phyloP scores from a whole-genome alignment of 2,888 invertebrate species.

The Caenorhabditis wallacei region DNA sequence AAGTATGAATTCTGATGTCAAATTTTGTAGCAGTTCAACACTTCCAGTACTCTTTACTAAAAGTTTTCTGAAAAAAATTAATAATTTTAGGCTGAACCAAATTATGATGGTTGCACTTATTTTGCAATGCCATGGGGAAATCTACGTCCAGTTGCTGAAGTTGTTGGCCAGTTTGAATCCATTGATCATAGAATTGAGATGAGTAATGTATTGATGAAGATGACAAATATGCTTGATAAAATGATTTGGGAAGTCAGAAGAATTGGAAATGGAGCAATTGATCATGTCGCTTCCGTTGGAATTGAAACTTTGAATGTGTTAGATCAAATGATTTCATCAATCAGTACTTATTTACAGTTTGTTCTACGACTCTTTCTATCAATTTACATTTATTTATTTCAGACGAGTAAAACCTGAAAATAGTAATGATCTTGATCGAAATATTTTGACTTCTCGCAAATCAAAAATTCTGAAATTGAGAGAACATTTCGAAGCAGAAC shows the following conservation, averaged over 20 bases:
- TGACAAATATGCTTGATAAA: conserved; percentile 55
- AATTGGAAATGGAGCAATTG: conserved; percentile 54
- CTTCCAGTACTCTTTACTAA: too few species aligned
- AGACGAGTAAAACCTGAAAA: background rate
- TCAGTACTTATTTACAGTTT: conserved; percentile 20
- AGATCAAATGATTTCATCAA: conserved; percentile 55
- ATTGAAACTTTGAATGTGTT: conserved; percentile 62
- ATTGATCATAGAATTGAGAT: conserved; percentile 74
- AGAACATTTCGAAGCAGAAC: conserved; percentile 36
- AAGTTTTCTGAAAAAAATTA: too few species aligned
- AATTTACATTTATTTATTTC: background rate
- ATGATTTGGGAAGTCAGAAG: conserved; percentile 50
- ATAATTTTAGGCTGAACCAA: conserved; percentile 80
- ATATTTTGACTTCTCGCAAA: conserved; percentile 20
- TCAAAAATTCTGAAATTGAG: conserved; percentile 44
- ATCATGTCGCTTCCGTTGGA: conserved; percentile 61
- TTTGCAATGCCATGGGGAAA: conserved; percentile 82
- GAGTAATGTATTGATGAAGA: conserved; percentile 72
- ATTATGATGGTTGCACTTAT: conserved; percentile 74
- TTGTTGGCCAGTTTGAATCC: conserved; percentile 74
- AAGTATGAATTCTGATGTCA: conserved; percentile 37
- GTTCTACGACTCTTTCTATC: too few species aligned
- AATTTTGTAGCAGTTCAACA: conserved; percentile 64
- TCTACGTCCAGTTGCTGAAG: conserved; percentile 76
- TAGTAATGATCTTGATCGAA: conserved; percentile 43